These are phyloP conservation scores for Lycaena phlaeas DNA, from an alignment of 2,888 invertebrate genomes.

Conservation along the genomic window DNA sequence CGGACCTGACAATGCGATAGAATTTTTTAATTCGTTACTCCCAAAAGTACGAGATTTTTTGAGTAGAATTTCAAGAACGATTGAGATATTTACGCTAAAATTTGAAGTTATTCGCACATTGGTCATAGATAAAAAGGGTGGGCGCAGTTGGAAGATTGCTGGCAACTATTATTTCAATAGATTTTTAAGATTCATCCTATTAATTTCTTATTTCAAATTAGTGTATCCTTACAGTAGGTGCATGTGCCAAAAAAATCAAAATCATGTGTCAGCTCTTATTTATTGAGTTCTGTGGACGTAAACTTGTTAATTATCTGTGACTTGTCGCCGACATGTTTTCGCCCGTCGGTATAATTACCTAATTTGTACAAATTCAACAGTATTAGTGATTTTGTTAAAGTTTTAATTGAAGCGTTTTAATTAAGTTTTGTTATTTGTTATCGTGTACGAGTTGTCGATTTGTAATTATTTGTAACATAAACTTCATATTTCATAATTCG, in stretches of 20 bases:
- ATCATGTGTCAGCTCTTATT: conserved; percentile 20
- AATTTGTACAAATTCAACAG: conserved; percentile 72
- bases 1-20: too few relatives aligned
- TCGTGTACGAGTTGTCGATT: conserved; percentile 28
- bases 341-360: conserved; percentile 49
- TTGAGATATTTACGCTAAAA: too few relatives aligned
- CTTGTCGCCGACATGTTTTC: conserved; percentile 42
- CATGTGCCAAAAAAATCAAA: conserved; percentile 58
- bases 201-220: background rate
- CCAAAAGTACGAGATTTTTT: too few relatives aligned
- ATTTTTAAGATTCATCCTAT: conserved; percentile 6
- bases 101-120: too few relatives aligned
- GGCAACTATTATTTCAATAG: conserved; percentile 12
- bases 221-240: conserved; percentile 28
- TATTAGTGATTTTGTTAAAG: conserved; percentile 74
- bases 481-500: conserved; percentile 17
- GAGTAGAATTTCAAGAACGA: too few relatives aligned
- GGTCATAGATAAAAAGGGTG: too few relatives aligned
- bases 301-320: conserved; percentile 35
- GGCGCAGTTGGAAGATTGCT: too few relatives aligned
- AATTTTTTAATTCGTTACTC: too few relatives aligned
- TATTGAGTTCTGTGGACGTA: conserved; percentile 10
- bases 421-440: conserved; percentile 71
- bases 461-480: conserved; percentile 11
- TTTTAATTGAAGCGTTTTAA: conserved; percentile 65